phyloP scores from a whole-genome alignment of 2,113 vertebrate genomes.

The rabbit (Oryctolagus cuniculus) region DNA sequence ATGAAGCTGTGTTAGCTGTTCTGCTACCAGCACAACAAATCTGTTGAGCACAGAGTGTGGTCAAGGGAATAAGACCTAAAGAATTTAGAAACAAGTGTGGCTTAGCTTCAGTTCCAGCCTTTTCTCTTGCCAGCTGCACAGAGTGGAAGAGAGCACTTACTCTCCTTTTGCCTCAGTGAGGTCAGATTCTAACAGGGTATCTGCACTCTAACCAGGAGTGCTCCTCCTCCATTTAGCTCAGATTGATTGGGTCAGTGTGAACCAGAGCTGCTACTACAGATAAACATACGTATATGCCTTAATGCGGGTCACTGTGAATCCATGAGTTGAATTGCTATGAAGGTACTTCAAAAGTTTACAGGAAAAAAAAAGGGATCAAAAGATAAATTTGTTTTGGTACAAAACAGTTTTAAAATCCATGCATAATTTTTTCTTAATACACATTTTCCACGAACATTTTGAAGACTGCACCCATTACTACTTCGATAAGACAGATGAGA shows the following conservation, averaged over 20 bases:
- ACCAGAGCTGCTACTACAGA: not conserved
- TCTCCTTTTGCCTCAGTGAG: not conserved
- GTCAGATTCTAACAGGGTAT: not conserved
- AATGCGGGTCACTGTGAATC: not conserved
- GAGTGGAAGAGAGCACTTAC: not conserved
- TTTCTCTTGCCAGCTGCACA: not conserved
- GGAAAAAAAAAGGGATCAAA: too few relatives aligned
- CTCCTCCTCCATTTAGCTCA: not conserved
- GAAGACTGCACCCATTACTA: not conserved
- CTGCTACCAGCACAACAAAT: not conserved
- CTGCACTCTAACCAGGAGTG: not conserved
- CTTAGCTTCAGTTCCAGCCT: not conserved
- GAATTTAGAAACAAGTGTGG: not conserved
- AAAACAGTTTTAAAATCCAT: too few relatives aligned
- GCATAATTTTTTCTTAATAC: too few relatives aligned
- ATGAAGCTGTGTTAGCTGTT: not conserved
- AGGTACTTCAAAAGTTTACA: too few relatives aligned
- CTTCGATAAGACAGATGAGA: not conserved
- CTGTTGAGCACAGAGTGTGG: not conserved
- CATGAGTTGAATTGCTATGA: not conserved
- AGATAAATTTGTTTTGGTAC: too few relatives aligned
- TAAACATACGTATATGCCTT: not conserved
- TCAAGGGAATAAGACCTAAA: not conserved
- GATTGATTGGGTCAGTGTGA: not conserved
- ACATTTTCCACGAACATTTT: too few relatives aligned